Conservation (phyloP, 2,888 invertebrate species). For the Pimpla rufipes region DNA sequence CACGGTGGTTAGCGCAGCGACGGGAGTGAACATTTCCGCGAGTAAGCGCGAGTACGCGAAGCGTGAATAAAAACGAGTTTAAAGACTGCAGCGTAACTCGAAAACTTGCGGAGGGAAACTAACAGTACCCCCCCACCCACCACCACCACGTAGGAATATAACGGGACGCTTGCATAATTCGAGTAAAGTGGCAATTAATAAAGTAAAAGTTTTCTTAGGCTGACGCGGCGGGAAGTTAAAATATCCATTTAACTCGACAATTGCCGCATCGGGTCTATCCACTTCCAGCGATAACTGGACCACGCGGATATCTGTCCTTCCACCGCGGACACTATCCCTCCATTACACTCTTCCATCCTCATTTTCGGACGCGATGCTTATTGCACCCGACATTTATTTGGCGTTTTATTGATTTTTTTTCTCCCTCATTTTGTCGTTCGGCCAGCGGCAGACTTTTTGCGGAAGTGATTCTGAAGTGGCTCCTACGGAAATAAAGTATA, state of each 20-base stretch:
- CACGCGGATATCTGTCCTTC: conserved; percentile 34
- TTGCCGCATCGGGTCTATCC: conserved; percentile 67
- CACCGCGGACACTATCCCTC: not conserved
- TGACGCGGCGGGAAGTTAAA: conserved; percentile 69
- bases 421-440: not conserved
- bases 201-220: conserved; percentile 69
- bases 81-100: conserved; percentile 68
- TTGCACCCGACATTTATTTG: conserved; percentile 4
- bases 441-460: too few species aligned
- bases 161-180: conserved; percentile 69
- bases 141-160: conserved; percentile 56
- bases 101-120: conserved; percentile 37
- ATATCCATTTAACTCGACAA: conserved; percentile 71
- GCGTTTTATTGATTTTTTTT: conserved; percentile 21
- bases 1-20: conserved; percentile 5
- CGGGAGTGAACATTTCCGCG: conserved; percentile 57
- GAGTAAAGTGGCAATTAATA: conserved; percentile 70
- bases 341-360: not conserved
- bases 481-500: too few species aligned
- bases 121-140: conserved; percentile 36
- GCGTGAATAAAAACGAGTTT: conserved; percentile 69
- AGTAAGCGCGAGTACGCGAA: conserved; percentile 65
- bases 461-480: too few species aligned
- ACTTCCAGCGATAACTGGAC: conserved; percentile 55
- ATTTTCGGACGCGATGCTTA: conserved; percentile 11